Evolutionary conservation across 2,888 invertebrate genomes (phyloP), one percentile per base, ranked within the genome.

Genomic region (Acrocyrtus sp.): DNA sequence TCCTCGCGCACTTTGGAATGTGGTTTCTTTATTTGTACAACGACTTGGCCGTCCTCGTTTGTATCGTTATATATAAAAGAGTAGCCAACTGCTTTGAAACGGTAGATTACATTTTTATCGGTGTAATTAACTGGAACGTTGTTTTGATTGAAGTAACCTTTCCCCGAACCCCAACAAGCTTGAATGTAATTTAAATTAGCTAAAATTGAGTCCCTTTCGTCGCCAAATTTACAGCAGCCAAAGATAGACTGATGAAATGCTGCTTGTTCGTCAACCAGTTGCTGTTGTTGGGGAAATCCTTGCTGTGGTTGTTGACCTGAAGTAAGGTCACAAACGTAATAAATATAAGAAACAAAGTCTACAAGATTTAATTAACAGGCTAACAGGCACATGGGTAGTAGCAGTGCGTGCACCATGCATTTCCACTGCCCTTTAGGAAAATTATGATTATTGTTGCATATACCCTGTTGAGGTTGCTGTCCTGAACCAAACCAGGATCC

Each of bases 151-250:
- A 93, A 95, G 83, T 91, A 95, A 0, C 91, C 89, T 83, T 88
- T 87, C 83, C 96, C 96, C 15, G 89, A 90, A 19, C 94, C 95
- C 92, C 93, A 93, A 75, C 91, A 89, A 0, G 94, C 93, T 85
- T 98, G 97, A 56, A 98, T 86, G 82, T 96, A 91, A 84, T 99
- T 99, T 92, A 96, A 96, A 83, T 94, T 93, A 2, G 95, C 95
- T 29, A 99, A 87, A 27, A 96, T 92, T 72, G 91, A 91, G 84
- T 99, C 98, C 39, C 98, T 87, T 83, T 99, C 98, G 84, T 99
- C 98, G 17, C 95, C 95, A 84, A 93, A 98, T 56, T 98, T 89
- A 58, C 90, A 90, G 75, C 91, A 92, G 82, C 91, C 91, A 80
- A 91, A 90, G 1, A 93, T 90, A 0, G 92, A 90, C 72, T 90